phyloP scores from a whole-genome alignment of 2,113 vertebrate genomes.

The Panthera tigris region DNA sequence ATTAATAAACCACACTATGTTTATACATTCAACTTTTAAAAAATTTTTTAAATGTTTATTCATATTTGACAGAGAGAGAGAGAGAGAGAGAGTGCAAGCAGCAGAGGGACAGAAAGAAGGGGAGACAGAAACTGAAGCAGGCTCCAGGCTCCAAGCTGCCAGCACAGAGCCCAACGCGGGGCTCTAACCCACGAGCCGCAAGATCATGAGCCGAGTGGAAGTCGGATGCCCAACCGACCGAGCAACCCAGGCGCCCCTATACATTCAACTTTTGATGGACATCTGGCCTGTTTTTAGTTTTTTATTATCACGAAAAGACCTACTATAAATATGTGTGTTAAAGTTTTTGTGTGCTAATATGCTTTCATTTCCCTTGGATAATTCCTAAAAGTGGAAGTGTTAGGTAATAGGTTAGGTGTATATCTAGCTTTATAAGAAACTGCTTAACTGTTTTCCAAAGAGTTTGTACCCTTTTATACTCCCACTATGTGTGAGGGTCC shows the following conservation, averaged over 20 bases:
- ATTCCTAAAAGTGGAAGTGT: background rate
- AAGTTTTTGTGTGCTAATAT: background rate
- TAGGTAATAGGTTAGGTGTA: background rate
- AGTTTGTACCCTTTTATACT: background rate
- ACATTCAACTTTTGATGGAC: background rate
- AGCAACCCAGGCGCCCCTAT: no score
- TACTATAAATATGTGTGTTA: background rate
- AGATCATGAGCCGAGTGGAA: no score
- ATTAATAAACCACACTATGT: background rate
- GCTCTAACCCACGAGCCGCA: no score
- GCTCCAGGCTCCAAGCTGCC: no score
- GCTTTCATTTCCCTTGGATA: background rate
- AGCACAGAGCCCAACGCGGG: no score
- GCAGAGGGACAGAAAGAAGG: no score
- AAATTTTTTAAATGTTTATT: no score
- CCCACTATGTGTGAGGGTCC: background rate
- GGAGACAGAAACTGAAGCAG: no score
- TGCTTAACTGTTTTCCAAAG: background rate
- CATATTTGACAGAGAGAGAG: no score
- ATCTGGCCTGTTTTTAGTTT: background rate
- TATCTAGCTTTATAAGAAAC: background rate
- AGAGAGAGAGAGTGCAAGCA: no score
- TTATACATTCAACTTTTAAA: background rate
- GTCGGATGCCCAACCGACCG: no score
- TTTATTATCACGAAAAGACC: background rate